Base-by-base conservation (phyloP, 2,797 vertebrate genomes). In the Syncerus caffer region DNA sequence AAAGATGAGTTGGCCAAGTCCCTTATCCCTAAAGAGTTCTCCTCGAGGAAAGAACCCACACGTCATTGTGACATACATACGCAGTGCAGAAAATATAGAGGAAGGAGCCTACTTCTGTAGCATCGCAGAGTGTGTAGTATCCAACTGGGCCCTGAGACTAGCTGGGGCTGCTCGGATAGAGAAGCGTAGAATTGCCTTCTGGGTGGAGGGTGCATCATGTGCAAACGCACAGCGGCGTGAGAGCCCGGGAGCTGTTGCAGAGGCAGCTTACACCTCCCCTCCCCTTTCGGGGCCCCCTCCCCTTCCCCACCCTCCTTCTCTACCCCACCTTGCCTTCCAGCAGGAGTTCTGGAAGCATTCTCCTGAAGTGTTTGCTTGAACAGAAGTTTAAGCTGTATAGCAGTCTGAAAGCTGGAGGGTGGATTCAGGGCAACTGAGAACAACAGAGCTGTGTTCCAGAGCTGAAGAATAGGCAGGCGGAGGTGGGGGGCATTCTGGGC, bases 151-250 rank as follows among this genome's bases (percentile, higher is more conserved):
- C 87, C 71, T 13, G 17, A 64, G 27, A n/a, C 29, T 67, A n/a
- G 57, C 62, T 2, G 38, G 19, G 34, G 55, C 42, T 31, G 62
- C 27, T 31, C 64, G 1, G 34, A 29, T 50, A 80, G 87, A 85
- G 55, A 31, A 51, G 50, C 60, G 27, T 14, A 45, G 84, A 58
- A 25, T 12, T 7, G 25, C 50, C 13, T 58, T 45, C 29, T 51
- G 10, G 79, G 64, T 15, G 34, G 45, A 87, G 67, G 29, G 19
- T 50, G 17, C 79, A 23, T 76, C 11, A 1, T 0, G 2, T 29
- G 6, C 7, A 5, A 76, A 15, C 29, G 17, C 16, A 1, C 4
- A 17, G 47, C 0, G 0, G 50, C 1, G 1, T 27, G 34, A 38
- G 3, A 34, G 14, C 60, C 78, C 17, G 1, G 60, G 62, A 14